Evolutionary conservation across 2,113 vertebrate species (phyloP).

Genomic region (Cettia cetti): DNA sequence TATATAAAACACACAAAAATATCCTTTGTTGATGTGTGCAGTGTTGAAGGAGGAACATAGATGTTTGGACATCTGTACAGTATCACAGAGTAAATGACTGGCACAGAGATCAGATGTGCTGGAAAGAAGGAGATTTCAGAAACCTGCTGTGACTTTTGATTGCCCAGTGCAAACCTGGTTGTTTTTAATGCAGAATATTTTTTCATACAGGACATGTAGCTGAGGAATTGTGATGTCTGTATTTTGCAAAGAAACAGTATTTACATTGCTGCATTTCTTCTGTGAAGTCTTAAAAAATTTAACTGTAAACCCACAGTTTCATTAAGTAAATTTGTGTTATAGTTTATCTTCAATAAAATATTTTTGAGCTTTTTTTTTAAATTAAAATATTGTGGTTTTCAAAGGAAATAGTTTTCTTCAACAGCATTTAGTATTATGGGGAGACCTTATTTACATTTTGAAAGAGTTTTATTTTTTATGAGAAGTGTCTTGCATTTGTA

Average conservation of each 20-base stretch:
- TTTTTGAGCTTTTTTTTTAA: neutral
- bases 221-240: neutral
- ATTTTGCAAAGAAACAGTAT: neutral
- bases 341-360: neutral
- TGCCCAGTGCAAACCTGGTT: neutral
- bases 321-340: neutral
- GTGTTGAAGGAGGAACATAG: neutral
- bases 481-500: neutral
- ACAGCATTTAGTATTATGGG: neutral
- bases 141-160: neutral
- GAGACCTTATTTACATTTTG: neutral
- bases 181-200: neutral
- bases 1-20: neutral
- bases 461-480: neutral
- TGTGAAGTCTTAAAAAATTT: neutral
- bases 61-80: neutral
- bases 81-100: neutral
- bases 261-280: neutral
- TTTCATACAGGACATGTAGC: neutral
- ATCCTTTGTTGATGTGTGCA: neutral
- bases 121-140: neutral
- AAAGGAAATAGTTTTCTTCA: neutral
- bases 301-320: neutral
- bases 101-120: neutral
- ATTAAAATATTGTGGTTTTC: neutral